A percentile compares a stretch with the other conserved stretches of the same genome.
Evolutionary conservation across 2,797 vertebrate genomes (phyloP).

Genomic region (Hippoglossus hippoglossus): DNA sequence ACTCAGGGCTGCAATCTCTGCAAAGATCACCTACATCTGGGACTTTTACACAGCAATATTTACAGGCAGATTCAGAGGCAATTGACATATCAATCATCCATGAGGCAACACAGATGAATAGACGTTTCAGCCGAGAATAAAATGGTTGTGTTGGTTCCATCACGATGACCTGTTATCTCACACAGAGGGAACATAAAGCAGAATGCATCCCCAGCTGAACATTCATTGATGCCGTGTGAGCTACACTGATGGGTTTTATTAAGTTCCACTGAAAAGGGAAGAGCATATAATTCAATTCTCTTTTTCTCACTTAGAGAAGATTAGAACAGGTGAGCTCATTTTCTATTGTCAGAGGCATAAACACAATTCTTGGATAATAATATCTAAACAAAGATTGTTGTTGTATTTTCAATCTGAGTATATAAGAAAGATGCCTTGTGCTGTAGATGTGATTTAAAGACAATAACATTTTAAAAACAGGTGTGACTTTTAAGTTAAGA

Average conservation of each 20-base stretch:
- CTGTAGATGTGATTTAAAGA: neutral
- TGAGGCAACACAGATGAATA: constrained; percentile 37
- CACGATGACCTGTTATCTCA: constrained; percentile 64
- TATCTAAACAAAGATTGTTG: constrained; percentile 20
- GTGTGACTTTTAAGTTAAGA: neutral
- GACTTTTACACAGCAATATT: neutral
- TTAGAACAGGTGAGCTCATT: constrained; percentile 56
- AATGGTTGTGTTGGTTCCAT: constrained; percentile 55
- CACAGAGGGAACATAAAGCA: constrained; percentile 68
- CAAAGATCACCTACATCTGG: constrained; percentile 24
- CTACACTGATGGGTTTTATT: constrained; percentile 71
- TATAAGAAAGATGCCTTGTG: neutral
- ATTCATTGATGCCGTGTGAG: constrained; percentile 55
- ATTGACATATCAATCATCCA: constrained; percentile 63
- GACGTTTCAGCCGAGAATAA: constrained; percentile 47
- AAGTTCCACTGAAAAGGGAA: constrained; percentile 69
- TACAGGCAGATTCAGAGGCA: constrained; percentile 43
- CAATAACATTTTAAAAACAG: neutral
- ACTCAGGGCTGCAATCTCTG: neutral
- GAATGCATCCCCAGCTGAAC: constrained; percentile 59
- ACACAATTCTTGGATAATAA: constrained; percentile 20
- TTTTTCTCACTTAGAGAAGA: constrained; percentile 60
- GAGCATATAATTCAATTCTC: constrained; percentile 65
- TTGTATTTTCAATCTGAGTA: constrained; percentile 6
- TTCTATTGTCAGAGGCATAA: constrained; percentile 31